Conservation (phyloP, 2,797 vertebrate species). For the Psittacula echo region DNA sequence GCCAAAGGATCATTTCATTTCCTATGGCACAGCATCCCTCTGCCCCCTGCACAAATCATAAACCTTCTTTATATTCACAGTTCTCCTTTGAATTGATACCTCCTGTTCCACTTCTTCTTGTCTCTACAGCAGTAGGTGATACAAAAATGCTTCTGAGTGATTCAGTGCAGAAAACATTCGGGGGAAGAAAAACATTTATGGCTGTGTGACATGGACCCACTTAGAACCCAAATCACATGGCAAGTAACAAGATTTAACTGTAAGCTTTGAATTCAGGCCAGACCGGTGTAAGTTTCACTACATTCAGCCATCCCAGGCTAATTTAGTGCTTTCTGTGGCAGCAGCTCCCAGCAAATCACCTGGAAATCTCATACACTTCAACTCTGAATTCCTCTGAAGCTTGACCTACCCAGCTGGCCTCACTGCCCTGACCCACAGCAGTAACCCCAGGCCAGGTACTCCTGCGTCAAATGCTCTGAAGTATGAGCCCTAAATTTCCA, state of each 20-base stretch:
- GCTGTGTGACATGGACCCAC: fast-evolving
- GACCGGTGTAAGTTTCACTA: not conserved
- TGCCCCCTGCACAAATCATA: not conserved
- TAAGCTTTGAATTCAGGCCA: not conserved
- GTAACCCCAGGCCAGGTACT: not conserved
- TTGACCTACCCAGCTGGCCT: not conserved
- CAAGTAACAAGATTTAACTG: not conserved
- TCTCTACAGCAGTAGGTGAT: not conserved
- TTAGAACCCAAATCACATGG: not conserved
- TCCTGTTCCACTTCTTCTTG: not conserved
- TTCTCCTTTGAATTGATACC: not conserved
- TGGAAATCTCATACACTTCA: not conserved
- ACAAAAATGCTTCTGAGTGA: not conserved
- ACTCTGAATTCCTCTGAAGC: not conserved
- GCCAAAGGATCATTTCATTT: not conserved
- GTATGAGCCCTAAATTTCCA: not conserved
- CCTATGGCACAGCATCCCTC: not conserved
- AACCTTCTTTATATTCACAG: not conserved
- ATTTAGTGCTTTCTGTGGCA: not conserved
- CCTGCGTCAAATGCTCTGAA: not conserved
- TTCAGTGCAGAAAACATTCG: not conserved
- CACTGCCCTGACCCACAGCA: not conserved
- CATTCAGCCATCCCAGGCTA: not conserved
- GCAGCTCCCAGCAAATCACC: conserved; percentile 18
- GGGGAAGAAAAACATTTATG: not conserved